These are phyloP conservation scores for Acanthosepion pharaonis DNA, from an alignment of 2,888 invertebrate species.

Conservation along the genomic window DNA sequence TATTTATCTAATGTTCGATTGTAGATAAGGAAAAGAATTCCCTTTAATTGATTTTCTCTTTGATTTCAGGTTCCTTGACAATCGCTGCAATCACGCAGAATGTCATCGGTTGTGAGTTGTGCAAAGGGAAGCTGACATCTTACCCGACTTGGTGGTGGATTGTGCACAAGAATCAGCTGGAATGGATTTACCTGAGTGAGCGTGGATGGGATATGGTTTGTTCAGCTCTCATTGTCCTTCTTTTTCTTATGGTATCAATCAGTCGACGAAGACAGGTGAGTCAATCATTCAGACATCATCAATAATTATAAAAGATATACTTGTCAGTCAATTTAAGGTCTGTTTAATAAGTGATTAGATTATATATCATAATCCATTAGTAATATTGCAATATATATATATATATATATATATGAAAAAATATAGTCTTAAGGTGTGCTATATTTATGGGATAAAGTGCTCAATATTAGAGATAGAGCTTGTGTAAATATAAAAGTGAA, in stretches of 20 bases:
- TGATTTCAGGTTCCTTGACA: not conserved
- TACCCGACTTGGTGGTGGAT: constrained; percentile 25
- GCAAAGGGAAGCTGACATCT: not conserved
- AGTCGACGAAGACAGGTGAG: not conserved
- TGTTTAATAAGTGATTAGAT: no score
- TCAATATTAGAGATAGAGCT: no score
- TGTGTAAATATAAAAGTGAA: no score
- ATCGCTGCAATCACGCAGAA: not conserved
- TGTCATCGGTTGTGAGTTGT: constrained; percentile 6
- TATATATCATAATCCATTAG: no score
- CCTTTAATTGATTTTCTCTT: not conserved
- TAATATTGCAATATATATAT: no score
- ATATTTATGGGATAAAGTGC: no score
- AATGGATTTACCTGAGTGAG: constrained; percentile 15
- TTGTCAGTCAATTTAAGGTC: no score
- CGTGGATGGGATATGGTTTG: not conserved
- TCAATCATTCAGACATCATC: not conserved
- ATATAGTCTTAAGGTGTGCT: no score
- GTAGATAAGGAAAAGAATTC: not conserved
- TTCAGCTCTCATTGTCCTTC: not conserved
- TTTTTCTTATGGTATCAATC: not conserved
- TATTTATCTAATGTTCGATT: not conserved
- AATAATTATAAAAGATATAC: no score
- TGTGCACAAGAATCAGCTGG: not conserved
- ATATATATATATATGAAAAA: no score